Evolutionary conservation across 30 jellyfish, hydroid and myxozoan species (phyloP), one percentile per base, ranked within the genome.

Genomic region (Turritopsis rubra): DNA sequence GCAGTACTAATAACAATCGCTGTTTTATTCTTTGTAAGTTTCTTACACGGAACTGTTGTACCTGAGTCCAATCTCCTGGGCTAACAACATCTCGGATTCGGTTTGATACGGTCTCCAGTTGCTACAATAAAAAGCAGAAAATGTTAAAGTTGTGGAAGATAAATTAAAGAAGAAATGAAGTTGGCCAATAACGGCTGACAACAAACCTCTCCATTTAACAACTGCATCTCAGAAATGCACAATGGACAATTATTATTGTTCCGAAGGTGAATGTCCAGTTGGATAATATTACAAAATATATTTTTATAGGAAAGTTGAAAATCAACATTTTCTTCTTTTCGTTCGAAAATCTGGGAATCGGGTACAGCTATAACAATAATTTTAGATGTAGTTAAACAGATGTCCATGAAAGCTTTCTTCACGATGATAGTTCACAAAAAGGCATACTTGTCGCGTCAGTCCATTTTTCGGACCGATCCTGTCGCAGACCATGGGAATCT

Each of bases 401-500:
- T 18, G 19, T 0, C 73, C 19, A 60, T 60, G 18, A 16, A 54
- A 54, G 18, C n/a, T 54, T 16, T 54, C 18, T 16, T 54, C 72
- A 54, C 72, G 18, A 16, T 17, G 17, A 54, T 54, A 54, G 17
- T 54, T 16, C 17, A 60, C 73, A 60, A 60, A 60, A 60, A 18
- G 24, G 18, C 85, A 19, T 65, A 82, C 88, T 66, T 24, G 88
- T 7, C 16, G 85, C 86, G 21, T 28, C 88, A 25, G 18, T 25
- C 88, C 88, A 82, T 31, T 60, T 82, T 18, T n/a, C 72, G 26
- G 71, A 82, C 7, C 88, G 23, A 18, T 82, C 30, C 5, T n/a
- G 73, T 75, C 90, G 75, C 19, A 16, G 79, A 21, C 60, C 80
- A 72, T 83, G 52, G 16, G 90, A 88, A 21, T 71, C 81, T n/a